phyloP scores from a whole-genome alignment of 92 coral and sea anemone species.

The Bergia puertoricense region DNA sequence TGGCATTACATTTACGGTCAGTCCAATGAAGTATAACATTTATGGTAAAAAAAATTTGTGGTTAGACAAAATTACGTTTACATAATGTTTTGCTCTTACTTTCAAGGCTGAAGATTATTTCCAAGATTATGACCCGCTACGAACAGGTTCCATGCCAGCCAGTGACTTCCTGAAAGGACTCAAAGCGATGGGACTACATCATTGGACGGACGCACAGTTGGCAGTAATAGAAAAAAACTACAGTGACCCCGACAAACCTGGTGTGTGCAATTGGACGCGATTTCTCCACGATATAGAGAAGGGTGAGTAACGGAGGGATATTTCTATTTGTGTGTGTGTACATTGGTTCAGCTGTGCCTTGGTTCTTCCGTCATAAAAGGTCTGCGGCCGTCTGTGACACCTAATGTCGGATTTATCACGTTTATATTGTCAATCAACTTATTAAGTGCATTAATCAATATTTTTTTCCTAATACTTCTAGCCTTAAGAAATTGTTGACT shows the following conservation, averaged over 20 bases:
- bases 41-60: neutral
- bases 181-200: conserved; percentile 4
- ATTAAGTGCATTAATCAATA: too few species aligned
- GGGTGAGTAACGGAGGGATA: neutral
- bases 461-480: too few species aligned
- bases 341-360: too few species aligned
- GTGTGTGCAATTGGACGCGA: conserved; percentile 21
- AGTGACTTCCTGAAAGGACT: conserved; percentile 32
- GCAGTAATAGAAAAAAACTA: conserved; percentile 10
- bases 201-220: conserved; percentile 12
- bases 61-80: neutral
- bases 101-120: conserved; percentile 8
- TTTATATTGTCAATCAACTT: too few species aligned
- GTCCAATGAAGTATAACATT: too few species aligned
- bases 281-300: conserved; percentile 29
- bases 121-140: conserved; percentile 22
- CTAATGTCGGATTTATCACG: too few species aligned
- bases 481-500: too few species aligned
- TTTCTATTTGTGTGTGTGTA: too few species aligned
- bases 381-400: too few species aligned
- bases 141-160: neutral
- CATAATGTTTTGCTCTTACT: neutral
- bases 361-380: too few species aligned
- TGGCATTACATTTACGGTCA: too few species aligned
- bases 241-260: neutral